Percentiles rank a stretch among this genome's conserved stretches.
phyloP scores from a whole-genome alignment of 2,797 vertebrate genomes.

The Rhincodon typus region DNA sequence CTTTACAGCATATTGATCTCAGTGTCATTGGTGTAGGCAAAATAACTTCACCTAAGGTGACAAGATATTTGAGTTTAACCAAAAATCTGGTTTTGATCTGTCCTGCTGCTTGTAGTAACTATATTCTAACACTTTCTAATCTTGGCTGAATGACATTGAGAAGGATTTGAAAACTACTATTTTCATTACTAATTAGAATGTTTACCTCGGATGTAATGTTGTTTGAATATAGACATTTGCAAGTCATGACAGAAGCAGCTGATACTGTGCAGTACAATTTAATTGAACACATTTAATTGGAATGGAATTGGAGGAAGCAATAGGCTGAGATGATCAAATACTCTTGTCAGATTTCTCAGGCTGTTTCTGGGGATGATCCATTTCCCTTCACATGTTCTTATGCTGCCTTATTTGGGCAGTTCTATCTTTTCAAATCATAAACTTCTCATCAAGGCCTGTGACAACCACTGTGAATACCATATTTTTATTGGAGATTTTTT shows the following conservation, averaged over 20 bases:
- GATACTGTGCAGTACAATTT: neutral
- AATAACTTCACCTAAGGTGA: constrained; percentile 8
- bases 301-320: neutral
- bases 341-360: neutral
- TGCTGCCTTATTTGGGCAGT: neutral
- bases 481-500: neutral
- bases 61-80: neutral
- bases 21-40: neutral
- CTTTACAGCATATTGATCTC: neutral
- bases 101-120: neutral
- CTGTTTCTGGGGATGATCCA: neutral
- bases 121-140: neutral
- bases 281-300: neutral
- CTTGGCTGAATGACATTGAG: neutral
- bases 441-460: neutral
- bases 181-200: neutral
- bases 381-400: neutral
- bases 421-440: neutral
- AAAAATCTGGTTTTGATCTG: neutral
- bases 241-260: neutral
- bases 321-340: neutral
- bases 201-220: neutral
- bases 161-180: neutral
- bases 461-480: neutral
- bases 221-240: neutral